These are phyloP conservation scores for Onchidella celtica DNA, from an alignment of 2,888 invertebrate species.

Conservation along the genomic window DNA sequence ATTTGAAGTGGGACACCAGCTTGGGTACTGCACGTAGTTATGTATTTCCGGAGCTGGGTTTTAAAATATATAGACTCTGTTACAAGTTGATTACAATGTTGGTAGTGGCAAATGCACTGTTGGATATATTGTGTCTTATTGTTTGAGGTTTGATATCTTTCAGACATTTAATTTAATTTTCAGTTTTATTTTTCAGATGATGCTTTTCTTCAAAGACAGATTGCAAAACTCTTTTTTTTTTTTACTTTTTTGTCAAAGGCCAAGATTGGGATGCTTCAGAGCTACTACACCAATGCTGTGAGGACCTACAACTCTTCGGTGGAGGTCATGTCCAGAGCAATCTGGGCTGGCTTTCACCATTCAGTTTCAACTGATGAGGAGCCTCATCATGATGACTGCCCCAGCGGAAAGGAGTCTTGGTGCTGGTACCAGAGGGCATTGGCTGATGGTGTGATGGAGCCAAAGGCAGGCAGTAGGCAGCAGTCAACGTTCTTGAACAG, in stretches of 20 bases:
- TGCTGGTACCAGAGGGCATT: neutral
- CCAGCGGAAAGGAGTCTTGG: neutral
- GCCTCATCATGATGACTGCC: neutral
- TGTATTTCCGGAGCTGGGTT: too few species aligned
- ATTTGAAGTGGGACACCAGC: neutral
- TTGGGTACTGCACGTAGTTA: neutral
- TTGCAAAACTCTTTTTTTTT: neutral
- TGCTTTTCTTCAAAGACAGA: neutral
- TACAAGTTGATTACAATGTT: too few species aligned
- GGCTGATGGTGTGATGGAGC: neutral
- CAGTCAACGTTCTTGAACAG: neutral
- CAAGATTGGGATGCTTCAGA: conserved; percentile 8
- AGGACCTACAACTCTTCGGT: conserved; percentile 6
- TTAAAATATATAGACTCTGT: too few species aligned
- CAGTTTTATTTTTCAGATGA: too few species aligned
- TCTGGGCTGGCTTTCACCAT: conserved; percentile 12
- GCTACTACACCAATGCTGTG: conserved; percentile 25
- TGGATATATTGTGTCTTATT: too few species aligned
- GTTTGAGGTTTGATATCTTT: too few species aligned
- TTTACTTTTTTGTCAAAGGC: neutral
- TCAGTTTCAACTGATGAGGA: neutral
- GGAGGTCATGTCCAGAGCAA: conserved; percentile 2
- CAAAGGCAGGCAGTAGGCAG: neutral
- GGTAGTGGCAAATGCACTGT: too few species aligned
- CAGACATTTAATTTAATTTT: too few species aligned